Conservation (phyloP, 2,113 vertebrate genomes). For the Pteruthius melanotis region DNA sequence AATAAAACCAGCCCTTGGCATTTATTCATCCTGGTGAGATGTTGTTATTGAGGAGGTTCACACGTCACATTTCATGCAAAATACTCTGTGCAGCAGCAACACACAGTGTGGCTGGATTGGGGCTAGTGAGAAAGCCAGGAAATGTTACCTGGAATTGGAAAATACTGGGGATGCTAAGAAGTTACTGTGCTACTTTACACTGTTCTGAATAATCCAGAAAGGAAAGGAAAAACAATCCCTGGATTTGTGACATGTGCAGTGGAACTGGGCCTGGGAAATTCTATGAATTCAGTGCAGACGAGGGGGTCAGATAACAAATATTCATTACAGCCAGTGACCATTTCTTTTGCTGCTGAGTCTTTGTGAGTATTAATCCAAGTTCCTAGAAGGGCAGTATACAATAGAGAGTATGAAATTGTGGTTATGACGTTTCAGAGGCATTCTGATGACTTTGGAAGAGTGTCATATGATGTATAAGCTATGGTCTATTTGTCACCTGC, state of each 20-base stretch:
- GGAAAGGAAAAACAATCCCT: background rate
- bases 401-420: background rate
- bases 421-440: background rate
- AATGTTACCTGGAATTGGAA: background rate
- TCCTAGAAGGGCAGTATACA: background rate
- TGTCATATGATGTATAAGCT: background rate
- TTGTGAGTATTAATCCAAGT: background rate
- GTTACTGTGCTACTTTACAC: background rate
- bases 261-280: background rate
- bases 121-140: background rate
- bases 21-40: background rate
- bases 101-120: background rate
- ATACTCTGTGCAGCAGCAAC: background rate
- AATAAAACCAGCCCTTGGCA: background rate
- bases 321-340: background rate
- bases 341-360: background rate
- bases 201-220: background rate
- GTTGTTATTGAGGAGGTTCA: background rate
- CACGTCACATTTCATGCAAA: background rate
- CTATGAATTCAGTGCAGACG: background rate
- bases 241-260: background rate
- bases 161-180: background rate
- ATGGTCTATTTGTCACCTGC: background rate
- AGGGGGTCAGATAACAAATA: background rate
- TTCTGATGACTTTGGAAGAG: background rate